Evolutionary conservation across 2,113 vertebrate species (phyloP).

Genomic region (Puffinus mauretanicus): DNA sequence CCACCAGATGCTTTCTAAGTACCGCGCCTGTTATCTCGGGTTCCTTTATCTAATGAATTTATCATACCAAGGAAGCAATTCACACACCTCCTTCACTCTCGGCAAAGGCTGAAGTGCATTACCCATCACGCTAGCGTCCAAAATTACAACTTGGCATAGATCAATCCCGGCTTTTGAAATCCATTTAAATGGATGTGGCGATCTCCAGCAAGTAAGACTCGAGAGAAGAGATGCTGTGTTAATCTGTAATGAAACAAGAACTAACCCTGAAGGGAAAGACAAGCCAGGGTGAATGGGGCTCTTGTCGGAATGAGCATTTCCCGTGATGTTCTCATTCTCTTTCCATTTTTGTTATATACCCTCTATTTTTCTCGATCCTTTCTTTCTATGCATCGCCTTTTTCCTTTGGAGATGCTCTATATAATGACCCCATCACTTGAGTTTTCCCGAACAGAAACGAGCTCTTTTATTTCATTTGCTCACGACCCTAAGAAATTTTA

Average conservation of each 20-base stretch:
- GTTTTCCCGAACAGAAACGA: conserved; percentile 5
- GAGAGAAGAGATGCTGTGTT: conserved; percentile 53
- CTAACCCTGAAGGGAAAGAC: conserved; percentile 49
- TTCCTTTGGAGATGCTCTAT: neutral
- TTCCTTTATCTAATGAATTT: conserved; percentile 40
- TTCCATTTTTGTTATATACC: neutral
- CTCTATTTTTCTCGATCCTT: neutral
- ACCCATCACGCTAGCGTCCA: neutral
- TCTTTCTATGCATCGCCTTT: neutral
- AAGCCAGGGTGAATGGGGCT: conserved; percentile 14
- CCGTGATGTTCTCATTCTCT: conserved; percentile 31
- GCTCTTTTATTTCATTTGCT: conserved; percentile 32
- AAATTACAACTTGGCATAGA: conserved; percentile 10
- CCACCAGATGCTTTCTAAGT: neutral
- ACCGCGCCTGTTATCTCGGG: neutral
- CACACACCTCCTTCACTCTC: neutral
- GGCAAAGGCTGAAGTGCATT: neutral
- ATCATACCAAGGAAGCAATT: neutral
- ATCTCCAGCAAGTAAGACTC: neutral
- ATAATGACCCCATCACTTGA: conserved; percentile 14
- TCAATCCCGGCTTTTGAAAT: conserved; percentile 41
- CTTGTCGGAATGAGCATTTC: conserved; percentile 41
- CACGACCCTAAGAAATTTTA: conserved; percentile 17
- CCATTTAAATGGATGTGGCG: conserved; percentile 40
- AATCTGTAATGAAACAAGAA: conserved; percentile 58